Evolutionary conservation across 2,113 vertebrate species (phyloP).

Genomic region (Jacana jacana): DNA sequence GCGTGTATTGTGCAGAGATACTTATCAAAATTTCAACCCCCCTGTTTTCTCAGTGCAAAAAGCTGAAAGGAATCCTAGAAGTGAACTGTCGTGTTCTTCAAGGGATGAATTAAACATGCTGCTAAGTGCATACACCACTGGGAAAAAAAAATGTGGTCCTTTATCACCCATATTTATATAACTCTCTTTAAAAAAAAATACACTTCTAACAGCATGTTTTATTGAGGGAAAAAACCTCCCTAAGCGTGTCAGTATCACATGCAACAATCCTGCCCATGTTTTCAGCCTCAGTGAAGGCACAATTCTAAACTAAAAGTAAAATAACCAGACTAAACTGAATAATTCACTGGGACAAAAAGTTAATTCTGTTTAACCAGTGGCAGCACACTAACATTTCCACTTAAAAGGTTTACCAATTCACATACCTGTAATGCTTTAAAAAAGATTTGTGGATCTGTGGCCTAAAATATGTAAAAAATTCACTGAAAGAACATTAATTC

Average conservation of each 20-base stretch:
- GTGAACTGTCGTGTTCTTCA: background rate
- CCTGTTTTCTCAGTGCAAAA: background rate
- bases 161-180: background rate
- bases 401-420: background rate
- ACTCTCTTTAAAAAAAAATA: background rate
- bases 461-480: background rate
- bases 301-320: background rate
- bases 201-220: background rate
- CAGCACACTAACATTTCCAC: background rate
- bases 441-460: background rate
- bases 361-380: background rate
- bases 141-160: background rate
- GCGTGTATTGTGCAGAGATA: background rate
- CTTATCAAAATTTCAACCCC: constrained; percentile 25
- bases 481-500: background rate
- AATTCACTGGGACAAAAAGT: background rate
- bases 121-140: background rate
- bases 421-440: background rate
- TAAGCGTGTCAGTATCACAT: background rate
- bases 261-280: background rate
- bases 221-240: background rate
- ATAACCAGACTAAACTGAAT: background rate
- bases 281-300: background rate
- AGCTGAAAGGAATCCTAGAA: background rate
- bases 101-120: background rate